phyloP scores from a whole-genome alignment of 64 coral and sea anemone genomes.

The Montipora capricornis region DNA sequence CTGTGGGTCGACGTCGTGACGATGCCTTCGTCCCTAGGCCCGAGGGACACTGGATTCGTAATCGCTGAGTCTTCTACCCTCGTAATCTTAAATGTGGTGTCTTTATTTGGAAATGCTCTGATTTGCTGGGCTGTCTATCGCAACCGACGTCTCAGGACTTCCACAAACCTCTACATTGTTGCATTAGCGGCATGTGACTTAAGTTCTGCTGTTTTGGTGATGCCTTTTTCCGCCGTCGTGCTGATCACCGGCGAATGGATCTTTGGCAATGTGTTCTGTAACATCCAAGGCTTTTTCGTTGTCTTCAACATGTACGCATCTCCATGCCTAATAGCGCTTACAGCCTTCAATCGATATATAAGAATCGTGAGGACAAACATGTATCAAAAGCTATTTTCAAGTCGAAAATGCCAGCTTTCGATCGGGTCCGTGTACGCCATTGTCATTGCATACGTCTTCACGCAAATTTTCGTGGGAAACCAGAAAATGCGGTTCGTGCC shows the following conservation, averaged over 20 bases:
- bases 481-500: slow-evolving; percentile 63
- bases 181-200: slow-evolving; percentile 62
- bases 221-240: slow-evolving; percentile 67
- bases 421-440: slow-evolving; percentile 26
- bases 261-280: slow-evolving; percentile 46
- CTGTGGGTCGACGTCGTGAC: background rate
- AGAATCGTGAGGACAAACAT: slow-evolving; percentile 71
- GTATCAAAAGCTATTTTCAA: slow-evolving; percentile 67
- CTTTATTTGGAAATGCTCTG: background rate
- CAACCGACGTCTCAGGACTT: background rate
- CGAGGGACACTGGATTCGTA: slow-evolving; percentile 13
- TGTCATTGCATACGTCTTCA: slow-evolving; percentile 34
- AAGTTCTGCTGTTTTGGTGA: slow-evolving; percentile 63
- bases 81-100: slow-evolving; percentile 14
- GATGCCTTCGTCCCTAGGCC: background rate
- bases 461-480: slow-evolving; percentile 40
- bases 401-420: slow-evolving; percentile 18
- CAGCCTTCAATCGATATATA: slow-evolving; percentile 76
- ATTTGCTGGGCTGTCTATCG: slow-evolving; percentile 28
- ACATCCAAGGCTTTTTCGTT: slow-evolving; percentile 69
- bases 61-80: background rate
- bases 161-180: slow-evolving; percentile 32
- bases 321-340: slow-evolving; percentile 58
- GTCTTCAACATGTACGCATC: slow-evolving; percentile 65
- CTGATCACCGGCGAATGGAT: slow-evolving; percentile 59